Evolutionary conservation across 2,113 vertebrate species (phyloP), one percentile per base, ranked within the genome.

Genomic region (Heterocephalus glaber): DNA sequence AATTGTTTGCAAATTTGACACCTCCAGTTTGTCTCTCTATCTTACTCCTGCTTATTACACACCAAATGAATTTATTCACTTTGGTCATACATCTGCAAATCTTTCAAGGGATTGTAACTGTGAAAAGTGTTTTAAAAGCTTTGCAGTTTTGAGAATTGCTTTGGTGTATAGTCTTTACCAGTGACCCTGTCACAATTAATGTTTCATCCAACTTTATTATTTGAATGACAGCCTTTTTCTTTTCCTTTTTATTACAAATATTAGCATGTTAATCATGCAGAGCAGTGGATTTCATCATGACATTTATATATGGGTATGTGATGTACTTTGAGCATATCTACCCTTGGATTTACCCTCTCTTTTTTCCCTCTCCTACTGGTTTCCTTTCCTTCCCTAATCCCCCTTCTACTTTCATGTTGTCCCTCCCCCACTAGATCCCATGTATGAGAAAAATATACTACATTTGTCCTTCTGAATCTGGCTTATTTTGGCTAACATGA

Each of bases 91-190:
- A 61, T 38, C 38, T 88, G 61, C 2, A 68, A 54, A 74, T 89
- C 77, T 88, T 95, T 96, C 60, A 95, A 94, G 63, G n/a, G 65
- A 91, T 80, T 90, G n/a, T 79, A 74, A 54, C 60, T 47, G 14
- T 86, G 79, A 47, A 49, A 74, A 92, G 70, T 86, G 93, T 49
- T 89, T 85, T 91, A 56, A 92, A 89, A 52, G 11, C 35, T 80
- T 61, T 9, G 20, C 47, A 7, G 79, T 77, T 92, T n/a, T 90
- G 54, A 92, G 82, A 90, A 89, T 58, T 22, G 26, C 49, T 58
- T 92, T 58, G 65, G 33, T 96, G 2, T 30, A 33, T n/a, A 49
- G 54, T 89, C 41, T 95, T 95, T 66, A 66, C 63, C 19, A 16
- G 90, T 87, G 90, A 70, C 19, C 79, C 68, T 54, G 19, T 52